Percentiles rank a stretch among this genome's conserved stretches.
Evolutionary conservation across 2,888 invertebrate species (phyloP).

Genomic region (Gryllus longicercus): DNA sequence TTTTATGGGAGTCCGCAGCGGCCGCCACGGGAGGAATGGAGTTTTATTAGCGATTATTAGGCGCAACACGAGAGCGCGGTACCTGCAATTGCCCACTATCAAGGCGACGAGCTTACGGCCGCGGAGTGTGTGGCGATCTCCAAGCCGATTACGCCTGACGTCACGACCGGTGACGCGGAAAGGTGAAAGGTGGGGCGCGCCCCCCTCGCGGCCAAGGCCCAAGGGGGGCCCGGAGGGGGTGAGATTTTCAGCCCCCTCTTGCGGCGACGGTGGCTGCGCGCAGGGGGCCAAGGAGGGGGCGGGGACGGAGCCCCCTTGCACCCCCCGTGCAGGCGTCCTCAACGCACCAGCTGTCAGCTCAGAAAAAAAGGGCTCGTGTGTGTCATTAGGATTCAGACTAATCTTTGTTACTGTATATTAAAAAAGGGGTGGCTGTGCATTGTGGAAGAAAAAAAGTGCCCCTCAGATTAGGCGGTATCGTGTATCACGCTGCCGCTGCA

Average conservation of each 20-base stretch:
- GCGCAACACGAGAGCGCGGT: neutral
- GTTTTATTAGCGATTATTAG: neutral
- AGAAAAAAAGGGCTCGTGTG: conserved; percentile 4
- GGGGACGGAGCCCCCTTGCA: neutral
- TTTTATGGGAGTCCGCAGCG: neutral
- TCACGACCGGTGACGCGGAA: neutral
- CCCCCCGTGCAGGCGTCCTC: neutral
- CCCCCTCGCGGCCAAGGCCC: too few species aligned
- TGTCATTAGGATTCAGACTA: conserved; percentile 17
- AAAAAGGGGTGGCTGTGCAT: neutral
- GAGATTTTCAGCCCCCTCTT: too few species aligned
- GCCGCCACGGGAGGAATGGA: neutral
- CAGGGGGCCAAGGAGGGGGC: neutral
- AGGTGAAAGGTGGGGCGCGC: neutral
- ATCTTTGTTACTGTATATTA: conserved; percentile 17
- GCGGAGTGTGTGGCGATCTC: neutral
- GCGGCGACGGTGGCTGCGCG: neutral
- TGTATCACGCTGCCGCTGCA: neutral
- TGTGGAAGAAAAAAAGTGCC: conserved; percentile 17
- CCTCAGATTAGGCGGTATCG: conserved; percentile 17
- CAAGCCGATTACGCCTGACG: neutral
- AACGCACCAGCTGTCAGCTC: conserved; percentile 1
- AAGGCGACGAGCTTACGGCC: neutral
- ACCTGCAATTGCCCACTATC: neutral
- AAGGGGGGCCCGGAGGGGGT: too few species aligned